These are phyloP conservation scores for Wasmannia auropunctata DNA, from an alignment of 1,140 invertebrate genomes.

Conservation along the genomic window DNA sequence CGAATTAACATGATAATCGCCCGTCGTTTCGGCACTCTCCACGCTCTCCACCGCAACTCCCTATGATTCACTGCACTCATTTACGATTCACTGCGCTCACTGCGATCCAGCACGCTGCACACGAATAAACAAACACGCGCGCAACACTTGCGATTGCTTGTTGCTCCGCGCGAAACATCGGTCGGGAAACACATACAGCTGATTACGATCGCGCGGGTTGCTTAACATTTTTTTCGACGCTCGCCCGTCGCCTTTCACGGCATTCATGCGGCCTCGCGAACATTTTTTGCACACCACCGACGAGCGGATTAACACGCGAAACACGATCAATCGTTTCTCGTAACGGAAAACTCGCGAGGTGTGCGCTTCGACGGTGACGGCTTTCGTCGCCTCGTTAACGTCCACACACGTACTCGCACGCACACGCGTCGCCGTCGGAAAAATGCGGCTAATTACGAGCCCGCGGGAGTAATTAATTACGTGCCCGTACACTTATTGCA, in stretches of 20 bases:
- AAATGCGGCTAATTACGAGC: neutral
- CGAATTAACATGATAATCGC: neutral
- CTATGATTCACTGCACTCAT: neutral
- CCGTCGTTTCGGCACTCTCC: neutral
- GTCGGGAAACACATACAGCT: neutral
- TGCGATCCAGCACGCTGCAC: neutral
- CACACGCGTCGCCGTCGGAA: neutral
- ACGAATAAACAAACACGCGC: neutral
- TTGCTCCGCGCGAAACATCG: neutral
- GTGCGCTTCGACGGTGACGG: neutral
- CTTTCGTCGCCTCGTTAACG: neutral
- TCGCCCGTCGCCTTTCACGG: neutral
- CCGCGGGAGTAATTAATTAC: neutral
- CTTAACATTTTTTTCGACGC: neutral
- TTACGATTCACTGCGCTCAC: neutral
- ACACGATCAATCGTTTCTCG: neutral
- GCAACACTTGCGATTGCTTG: neutral
- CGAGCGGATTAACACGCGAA: too few species aligned
- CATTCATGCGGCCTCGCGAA: neutral
- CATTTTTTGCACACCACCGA: neutral
- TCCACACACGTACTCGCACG: neutral
- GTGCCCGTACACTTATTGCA: neutral
- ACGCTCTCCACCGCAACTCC: neutral
- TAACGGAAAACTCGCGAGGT: neutral
- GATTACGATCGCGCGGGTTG: neutral